Conservation (phyloP, 2,113 vertebrate species). For the Campylomormyrus tamandua region DNA sequence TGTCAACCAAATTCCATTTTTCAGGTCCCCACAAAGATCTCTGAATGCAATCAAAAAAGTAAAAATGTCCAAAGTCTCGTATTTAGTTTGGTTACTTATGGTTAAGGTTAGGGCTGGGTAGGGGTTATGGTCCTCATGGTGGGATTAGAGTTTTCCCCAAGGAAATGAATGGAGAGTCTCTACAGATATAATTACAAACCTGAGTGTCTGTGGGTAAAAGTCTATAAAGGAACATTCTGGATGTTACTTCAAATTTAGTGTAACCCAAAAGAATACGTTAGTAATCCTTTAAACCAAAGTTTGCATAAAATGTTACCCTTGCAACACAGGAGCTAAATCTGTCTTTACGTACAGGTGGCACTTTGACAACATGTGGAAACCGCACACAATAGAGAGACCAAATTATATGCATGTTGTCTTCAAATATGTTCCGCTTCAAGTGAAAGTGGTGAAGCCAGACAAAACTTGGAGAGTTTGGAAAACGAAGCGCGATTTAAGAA, state of each 20-base stretch:
- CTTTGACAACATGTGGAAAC: slow-evolving; percentile 9
- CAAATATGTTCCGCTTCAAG: neutral
- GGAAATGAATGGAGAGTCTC: too few relatives aligned
- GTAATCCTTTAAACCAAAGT: neutral
- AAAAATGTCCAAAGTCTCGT: too few relatives aligned
- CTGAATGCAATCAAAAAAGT: neutral
- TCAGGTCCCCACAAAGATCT: neutral
- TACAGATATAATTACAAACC: too few relatives aligned
- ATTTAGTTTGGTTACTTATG: too few relatives aligned
- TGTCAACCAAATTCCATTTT: neutral
- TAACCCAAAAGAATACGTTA: neutral
- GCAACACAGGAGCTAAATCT: neutral
- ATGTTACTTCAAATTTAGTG: neutral
- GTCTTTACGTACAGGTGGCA: neutral
- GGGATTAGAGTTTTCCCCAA: too few relatives aligned
- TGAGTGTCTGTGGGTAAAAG: neutral
- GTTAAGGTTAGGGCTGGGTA: too few relatives aligned
- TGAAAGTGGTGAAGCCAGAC: neutral
- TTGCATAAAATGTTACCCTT: neutral
- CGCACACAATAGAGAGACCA: neutral
- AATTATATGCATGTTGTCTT: slow-evolving; percentile 1
- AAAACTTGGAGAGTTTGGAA: neutral
- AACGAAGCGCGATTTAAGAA: neutral
- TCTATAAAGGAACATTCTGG: neutral
- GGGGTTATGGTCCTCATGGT: too few relatives aligned